These are phyloP conservation scores for Nudaria mundana DNA, from an alignment of 2,888 invertebrate species.

Conservation along the genomic window DNA sequence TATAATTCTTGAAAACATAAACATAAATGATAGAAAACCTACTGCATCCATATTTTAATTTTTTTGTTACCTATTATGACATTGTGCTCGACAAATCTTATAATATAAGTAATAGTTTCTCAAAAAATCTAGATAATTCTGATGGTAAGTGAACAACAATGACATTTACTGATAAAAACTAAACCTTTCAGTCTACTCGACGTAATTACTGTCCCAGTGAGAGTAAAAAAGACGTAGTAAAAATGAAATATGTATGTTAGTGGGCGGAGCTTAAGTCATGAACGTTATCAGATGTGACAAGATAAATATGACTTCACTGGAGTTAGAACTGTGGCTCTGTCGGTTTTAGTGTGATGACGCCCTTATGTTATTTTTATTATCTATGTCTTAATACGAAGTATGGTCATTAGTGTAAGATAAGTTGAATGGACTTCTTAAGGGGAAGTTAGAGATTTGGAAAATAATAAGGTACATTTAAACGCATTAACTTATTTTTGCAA, in stretches of 20 bases:
- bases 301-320: constrained; percentile 1
- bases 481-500: too few relatives aligned
- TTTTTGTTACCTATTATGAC: too few relatives aligned
- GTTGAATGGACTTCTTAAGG: background rate
- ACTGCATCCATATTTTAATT: too few relatives aligned
- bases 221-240: constrained; percentile 23
- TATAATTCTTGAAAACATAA: too few relatives aligned
- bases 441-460: background rate
- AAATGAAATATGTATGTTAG: constrained; percentile 22
- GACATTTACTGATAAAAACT: too few relatives aligned
- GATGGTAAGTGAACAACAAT: too few relatives aligned
- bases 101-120: too few relatives aligned
- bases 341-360: constrained; percentile 2
- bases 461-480: too few relatives aligned
- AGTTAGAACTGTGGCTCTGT: constrained; percentile 1
- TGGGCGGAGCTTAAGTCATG: constrained; percentile 14
- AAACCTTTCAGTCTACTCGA: background rate
- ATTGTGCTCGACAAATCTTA: too few relatives aligned
- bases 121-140: too few relatives aligned
- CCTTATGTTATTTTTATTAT: background rate
- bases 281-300: constrained; percentile 17
- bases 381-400: background rate
- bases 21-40: too few relatives aligned
- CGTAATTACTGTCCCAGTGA: background rate
- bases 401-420: background rate